These are phyloP conservation scores for Actinemys pallida DNA, from an alignment of 2,113 vertebrate genomes.

Conservation along the genomic window DNA sequence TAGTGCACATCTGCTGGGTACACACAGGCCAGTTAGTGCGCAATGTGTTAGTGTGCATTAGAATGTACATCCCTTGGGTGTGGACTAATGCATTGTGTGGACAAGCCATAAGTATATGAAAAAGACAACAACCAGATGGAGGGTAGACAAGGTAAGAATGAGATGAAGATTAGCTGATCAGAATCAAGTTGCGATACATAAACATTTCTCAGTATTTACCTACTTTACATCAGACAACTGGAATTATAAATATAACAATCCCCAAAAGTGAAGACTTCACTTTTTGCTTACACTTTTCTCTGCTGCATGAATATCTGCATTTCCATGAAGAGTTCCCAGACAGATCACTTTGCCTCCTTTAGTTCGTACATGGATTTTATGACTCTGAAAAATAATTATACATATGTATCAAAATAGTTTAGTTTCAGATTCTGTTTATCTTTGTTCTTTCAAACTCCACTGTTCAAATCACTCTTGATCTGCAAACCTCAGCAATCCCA, in stretches of 20 bases:
- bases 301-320: conserved; percentile 86
- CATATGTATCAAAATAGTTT: neutral
- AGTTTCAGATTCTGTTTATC: neutral
- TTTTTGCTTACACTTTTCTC: conserved; percentile 86
- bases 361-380: conserved; percentile 86
- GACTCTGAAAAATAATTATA: conserved; percentile 81
- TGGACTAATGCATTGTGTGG: neutral
- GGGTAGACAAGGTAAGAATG: neutral
- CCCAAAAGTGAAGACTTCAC: neutral
- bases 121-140: neutral
- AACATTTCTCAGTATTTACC: neutral
- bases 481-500: neutral
- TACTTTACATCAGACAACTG: neutral
- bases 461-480: neutral
- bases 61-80: neutral
- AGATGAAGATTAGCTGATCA: neutral
- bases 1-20: neutral
- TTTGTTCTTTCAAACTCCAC: neutral
- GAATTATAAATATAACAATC: neutral
- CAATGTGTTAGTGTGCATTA: neutral
- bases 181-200: neutral
- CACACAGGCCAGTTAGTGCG: neutral
- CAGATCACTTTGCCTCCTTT: conserved; percentile 88
- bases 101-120: neutral
- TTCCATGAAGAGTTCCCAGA: conserved; percentile 89